phyloP scores from a whole-genome alignment of 2,113 vertebrate species.

The Entosphenus tridentatus region DNA sequence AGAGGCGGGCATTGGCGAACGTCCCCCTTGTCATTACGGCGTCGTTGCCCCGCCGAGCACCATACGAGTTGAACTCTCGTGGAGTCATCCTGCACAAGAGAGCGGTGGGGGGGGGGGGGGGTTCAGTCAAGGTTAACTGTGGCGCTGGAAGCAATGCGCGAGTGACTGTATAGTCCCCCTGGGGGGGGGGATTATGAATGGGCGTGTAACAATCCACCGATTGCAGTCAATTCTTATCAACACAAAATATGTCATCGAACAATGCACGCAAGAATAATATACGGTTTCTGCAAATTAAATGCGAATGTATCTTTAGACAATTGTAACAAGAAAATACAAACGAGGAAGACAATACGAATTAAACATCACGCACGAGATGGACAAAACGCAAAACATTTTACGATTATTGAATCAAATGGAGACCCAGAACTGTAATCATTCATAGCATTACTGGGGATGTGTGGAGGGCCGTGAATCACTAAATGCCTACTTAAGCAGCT shows the following conservation, averaged over 20 bases:
- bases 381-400: too few species aligned
- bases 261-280: background rate
- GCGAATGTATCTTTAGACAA: too few species aligned
- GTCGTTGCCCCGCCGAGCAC: conserved; percentile 79
- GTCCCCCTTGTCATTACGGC: conserved; percentile 84
- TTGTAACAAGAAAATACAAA: too few species aligned
- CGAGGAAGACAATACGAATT: too few species aligned
- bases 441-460: too few species aligned
- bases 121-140: accelerated
- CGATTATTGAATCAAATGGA: too few species aligned
- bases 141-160: background rate
- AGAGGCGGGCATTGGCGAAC: conserved; percentile 80
- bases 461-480: too few species aligned
- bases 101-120: background rate
- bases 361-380: too few species aligned
- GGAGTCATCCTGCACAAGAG: conserved; percentile 33
- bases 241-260: background rate
- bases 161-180: background rate
- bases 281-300: too few species aligned
- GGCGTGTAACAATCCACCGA: background rate
- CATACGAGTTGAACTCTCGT: conserved; percentile 82
- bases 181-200: background rate
- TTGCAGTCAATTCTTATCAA: background rate
- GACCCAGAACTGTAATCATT: too few species aligned
- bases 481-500: too few species aligned